A percentile compares a stretch with the other conserved stretches of the same genome.
Evolutionary conservation across 2,797 vertebrate species (phyloP).

Genomic region (Apogon talboti): DNA sequence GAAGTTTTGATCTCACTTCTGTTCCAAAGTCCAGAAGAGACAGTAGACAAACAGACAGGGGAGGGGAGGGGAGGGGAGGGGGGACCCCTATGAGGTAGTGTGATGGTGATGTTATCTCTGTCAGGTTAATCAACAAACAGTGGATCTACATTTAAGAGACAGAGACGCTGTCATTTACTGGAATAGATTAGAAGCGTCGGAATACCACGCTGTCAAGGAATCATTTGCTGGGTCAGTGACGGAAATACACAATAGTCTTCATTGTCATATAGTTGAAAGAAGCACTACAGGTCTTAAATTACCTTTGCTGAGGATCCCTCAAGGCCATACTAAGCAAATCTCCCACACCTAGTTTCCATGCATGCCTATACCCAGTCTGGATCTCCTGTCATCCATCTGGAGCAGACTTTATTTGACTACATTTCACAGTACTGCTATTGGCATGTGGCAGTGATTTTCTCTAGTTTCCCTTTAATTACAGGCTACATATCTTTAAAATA

Average conservation of each 20-base stretch:
- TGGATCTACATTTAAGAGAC: conserved; percentile 13
- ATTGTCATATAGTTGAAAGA: conserved; percentile 67
- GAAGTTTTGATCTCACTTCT: conserved; percentile 28
- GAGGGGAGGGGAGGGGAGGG: too few relatives aligned
- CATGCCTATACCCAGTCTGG: conserved; percentile 48
- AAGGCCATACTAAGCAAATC: conserved; percentile 66
- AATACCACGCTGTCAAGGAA: conserved; percentile 41
- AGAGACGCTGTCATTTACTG: conserved; percentile 7
- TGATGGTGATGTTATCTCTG: conserved; percentile 42
- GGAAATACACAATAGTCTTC: conserved; percentile 64
- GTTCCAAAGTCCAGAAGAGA: conserved; percentile 53
- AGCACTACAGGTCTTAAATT: conserved; percentile 69
- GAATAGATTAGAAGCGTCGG: conserved; percentile 42
- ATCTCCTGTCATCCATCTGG: conserved; percentile 19
- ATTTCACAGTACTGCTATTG: neutral
- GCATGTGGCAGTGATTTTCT: neutral
- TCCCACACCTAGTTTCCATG: conserved; percentile 71
- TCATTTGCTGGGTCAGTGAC: conserved; percentile 52
- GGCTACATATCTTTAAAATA: neutral
- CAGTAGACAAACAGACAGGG: conserved; percentile 35
- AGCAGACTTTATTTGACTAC: conserved; percentile 17
- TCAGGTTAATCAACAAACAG: conserved; percentile 62
- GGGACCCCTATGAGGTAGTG: conserved; percentile 2
- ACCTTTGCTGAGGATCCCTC: conserved; percentile 66
- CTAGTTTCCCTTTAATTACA: too few relatives aligned